Conservation (phyloP, 2,888 invertebrate species). For the Glyphotaelius pellucidus region DNA sequence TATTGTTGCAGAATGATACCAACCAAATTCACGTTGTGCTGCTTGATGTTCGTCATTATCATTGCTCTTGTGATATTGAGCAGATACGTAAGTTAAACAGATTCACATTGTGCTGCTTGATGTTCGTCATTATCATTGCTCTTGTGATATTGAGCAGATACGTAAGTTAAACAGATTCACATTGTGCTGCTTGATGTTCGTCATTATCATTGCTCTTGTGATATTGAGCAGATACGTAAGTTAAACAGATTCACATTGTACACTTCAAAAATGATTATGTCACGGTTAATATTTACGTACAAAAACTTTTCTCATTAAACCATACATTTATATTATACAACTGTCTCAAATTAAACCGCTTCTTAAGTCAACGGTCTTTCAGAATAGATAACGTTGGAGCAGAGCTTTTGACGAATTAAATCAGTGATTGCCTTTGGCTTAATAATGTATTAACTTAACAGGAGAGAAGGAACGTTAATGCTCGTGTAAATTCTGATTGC, state of each 20-base stretch:
- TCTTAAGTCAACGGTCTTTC: neutral
- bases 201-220: conserved; percentile 72
- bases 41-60: conserved; percentile 74
- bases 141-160: conserved; percentile 75
- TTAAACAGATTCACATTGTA: conserved; percentile 64
- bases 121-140: conserved; percentile 72
- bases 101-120: conserved; percentile 72
- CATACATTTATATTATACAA: neutral
- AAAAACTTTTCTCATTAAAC: neutral
- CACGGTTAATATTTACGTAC: neutral
- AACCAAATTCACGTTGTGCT: conserved; percentile 69
- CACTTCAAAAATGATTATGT: conserved; percentile 54
- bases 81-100: conserved; percentile 74
- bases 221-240: conserved; percentile 76
- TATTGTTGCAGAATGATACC: conserved; percentile 57
- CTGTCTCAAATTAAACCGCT: neutral
- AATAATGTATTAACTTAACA: neutral
- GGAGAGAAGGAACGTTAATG: neutral
- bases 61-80: conserved; percentile 73
- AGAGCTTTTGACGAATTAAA: neutral
- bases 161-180: conserved; percentile 70
- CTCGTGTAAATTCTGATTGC: neutral
- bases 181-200: conserved; percentile 75
- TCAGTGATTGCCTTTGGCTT: neutral
- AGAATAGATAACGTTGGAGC: neutral